Percentiles rank a stretch among this genome's conserved stretches.
Conservation (phyloP, 2,797 vertebrate species). For the Babyrousa celebensis region DNA sequence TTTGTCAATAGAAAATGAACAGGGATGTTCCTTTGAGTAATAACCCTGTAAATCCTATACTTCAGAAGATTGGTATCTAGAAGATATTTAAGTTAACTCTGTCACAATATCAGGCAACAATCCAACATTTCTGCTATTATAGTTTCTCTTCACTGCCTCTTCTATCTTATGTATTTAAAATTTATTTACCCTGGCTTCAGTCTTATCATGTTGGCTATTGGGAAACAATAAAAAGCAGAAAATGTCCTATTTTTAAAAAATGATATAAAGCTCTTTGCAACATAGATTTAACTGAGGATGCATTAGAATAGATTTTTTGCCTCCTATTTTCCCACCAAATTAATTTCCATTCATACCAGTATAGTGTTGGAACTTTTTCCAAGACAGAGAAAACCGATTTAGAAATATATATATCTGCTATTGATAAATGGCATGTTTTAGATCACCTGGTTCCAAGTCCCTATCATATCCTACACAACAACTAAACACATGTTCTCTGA, state of each 20-base stretch:
- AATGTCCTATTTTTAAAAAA: neutral
- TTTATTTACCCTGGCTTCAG: neutral
- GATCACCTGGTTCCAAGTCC: too few relatives aligned
- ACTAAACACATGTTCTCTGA: neutral
- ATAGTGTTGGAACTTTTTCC: neutral
- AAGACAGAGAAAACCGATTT: neutral
- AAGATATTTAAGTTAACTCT: constrained; percentile 23
- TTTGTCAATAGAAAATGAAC: constrained; percentile 48
- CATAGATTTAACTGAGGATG: neutral
- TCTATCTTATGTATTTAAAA: constrained; percentile 32
- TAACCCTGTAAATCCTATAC: constrained; percentile 6
- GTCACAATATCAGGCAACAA: neutral
- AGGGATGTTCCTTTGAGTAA: constrained; percentile 20
- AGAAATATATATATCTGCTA: neutral
- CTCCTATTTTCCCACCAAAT: constrained; percentile 42
- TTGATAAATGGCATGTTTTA: too few relatives aligned
- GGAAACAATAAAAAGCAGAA: constrained; percentile 2
- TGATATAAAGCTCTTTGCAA: neutral
- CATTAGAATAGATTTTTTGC: neutral
- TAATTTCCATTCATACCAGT: neutral
- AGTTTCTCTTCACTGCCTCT: neutral
- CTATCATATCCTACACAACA: too few relatives aligned
- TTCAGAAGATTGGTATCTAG: neutral
- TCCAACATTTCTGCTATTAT: neutral
- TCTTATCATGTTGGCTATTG: constrained; percentile 4